Evolutionary conservation across 2,797 vertebrate species (phyloP).

Genomic region (Podarcis lilfordi): DNA sequence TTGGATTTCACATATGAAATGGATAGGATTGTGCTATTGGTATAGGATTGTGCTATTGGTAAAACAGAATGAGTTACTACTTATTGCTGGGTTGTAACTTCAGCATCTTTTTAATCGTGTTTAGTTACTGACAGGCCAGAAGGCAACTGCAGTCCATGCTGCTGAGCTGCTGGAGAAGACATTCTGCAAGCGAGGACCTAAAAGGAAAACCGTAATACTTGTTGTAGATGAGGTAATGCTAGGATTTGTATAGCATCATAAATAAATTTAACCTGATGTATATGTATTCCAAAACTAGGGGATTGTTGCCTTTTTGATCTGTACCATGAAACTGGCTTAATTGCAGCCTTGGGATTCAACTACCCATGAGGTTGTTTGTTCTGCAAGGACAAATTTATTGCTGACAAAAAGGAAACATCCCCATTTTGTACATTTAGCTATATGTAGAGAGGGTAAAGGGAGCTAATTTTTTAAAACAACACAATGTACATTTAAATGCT

Average conservation of each 20-base stretch:
- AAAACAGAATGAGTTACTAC: neutral
- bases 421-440: neutral
- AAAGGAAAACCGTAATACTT: conserved; percentile 88
- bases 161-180: conserved; percentile 87
- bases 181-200: conserved; percentile 82
- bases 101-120: conserved; percentile 28
- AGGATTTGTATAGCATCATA: neutral
- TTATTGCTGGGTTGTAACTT: conserved; percentile 19
- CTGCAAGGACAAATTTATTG: neutral
- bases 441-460: neutral
- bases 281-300: conserved; percentile 8
- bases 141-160: conserved; percentile 89
- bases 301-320: neutral
- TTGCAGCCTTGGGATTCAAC: neutral
- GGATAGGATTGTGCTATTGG: neutral
- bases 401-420: neutral
- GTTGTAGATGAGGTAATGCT: conserved; percentile 91
- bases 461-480: neutral
- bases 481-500: neutral
- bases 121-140: conserved; percentile 92
- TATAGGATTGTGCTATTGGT: neutral
- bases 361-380: neutral
- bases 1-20: neutral
- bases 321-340: neutral
- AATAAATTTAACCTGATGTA: neutral